Conservation (phyloP, 2,888 invertebrate species). For the Stenodema calcarata region DNA sequence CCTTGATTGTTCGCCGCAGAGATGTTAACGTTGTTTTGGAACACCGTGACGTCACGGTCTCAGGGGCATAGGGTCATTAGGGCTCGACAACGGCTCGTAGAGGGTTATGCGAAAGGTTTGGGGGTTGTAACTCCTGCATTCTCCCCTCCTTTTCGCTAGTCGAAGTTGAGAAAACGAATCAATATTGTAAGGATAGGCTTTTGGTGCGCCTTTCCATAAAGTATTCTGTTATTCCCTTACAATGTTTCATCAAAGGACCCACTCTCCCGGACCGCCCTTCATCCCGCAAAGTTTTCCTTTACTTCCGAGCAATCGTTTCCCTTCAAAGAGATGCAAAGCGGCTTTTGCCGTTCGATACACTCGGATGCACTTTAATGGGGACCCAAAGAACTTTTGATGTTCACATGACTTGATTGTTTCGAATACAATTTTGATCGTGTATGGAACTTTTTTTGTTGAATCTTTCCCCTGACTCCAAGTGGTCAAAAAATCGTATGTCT, state of each 20-base stretch:
- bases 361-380: slow-evolving; percentile 6
- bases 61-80: slow-evolving; percentile 48
- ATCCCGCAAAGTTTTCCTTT: background rate
- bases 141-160: background rate
- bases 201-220: slow-evolving; percentile 25
- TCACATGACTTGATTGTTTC: background rate
- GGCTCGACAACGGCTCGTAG: background rate
- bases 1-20: slow-evolving; percentile 45
- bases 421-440: background rate
- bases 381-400: slow-evolving; percentile 8
- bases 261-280: background rate
- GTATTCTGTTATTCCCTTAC: slow-evolving; percentile 39
- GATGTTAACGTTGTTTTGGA: slow-evolving; percentile 42
- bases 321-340: slow-evolving; percentile 36
- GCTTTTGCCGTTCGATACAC: slow-evolving; percentile 13
- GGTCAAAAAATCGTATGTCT: too few relatives aligned
- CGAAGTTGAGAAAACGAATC: slow-evolving; percentile 30
- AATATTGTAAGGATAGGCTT: slow-evolving; percentile 22
- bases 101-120: background rate
- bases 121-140: background rate
- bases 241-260: slow-evolving; percentile 24
- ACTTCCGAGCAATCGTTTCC: slow-evolving; percentile 24
- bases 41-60: slow-evolving; percentile 47
- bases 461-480: background rate
- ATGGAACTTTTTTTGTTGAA: background rate